Evolutionary conservation across 2,113 vertebrate genomes (phyloP).

Genomic region (Lipotes vexillifer): DNA sequence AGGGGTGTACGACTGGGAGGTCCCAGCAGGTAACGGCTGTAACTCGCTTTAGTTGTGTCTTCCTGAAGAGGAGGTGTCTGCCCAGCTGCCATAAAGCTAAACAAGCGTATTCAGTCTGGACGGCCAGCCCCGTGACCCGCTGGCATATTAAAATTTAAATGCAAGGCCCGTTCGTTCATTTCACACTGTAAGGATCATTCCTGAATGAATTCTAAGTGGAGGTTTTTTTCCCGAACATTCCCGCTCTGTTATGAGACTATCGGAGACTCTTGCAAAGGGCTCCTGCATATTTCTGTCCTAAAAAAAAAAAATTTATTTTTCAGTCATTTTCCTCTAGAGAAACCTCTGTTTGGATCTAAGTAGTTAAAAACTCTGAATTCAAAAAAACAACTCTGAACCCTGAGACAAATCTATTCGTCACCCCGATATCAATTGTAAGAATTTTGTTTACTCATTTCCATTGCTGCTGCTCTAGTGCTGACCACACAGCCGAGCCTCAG

Average conservation of each 20-base stretch:
- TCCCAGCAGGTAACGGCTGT: background rate
- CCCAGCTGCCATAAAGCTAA: background rate
- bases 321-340: background rate
- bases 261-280: background rate
- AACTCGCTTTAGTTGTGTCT: background rate
- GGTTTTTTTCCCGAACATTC: background rate
- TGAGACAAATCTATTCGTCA: background rate
- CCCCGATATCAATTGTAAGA: background rate
- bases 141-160: background rate
- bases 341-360: background rate
- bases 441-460: background rate
- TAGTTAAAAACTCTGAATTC: background rate
- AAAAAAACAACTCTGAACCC: background rate
- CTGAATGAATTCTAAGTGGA: background rate
- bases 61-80: background rate
- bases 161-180: background rate
- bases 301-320: background rate
- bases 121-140: background rate
- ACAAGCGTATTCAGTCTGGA: background rate
- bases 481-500: background rate
- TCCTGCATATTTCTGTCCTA: background rate
- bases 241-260: background rate
- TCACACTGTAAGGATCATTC: background rate
- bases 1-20: background rate
- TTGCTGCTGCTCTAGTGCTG: accelerated